Conservation (phyloP, 2,113 vertebrate species). For the Cyprinus carpio region DNA sequence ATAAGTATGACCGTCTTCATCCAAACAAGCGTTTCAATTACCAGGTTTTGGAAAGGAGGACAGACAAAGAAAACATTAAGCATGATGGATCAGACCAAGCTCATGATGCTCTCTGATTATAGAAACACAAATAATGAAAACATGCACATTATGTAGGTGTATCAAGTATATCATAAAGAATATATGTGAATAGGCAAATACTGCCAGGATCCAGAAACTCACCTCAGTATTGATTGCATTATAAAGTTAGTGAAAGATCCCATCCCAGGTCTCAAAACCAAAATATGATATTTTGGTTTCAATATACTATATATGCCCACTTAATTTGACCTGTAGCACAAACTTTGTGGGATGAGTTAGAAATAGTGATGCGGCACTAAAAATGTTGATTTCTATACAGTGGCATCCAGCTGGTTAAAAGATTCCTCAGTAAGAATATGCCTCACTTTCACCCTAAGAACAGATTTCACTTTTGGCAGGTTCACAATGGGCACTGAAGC, state of each 20-base stretch:
- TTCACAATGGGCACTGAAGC: constrained; percentile 37
- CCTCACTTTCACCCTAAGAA: constrained; percentile 9
- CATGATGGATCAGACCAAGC: neutral
- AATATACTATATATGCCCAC: no score
- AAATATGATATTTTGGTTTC: neutral
- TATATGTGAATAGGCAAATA: no score
- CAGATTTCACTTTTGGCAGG: constrained; percentile 27
- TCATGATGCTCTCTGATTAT: neutral
- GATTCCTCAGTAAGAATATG: constrained; percentile 7
- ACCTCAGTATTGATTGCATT: neutral
- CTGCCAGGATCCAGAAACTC: no score
- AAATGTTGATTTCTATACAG: neutral
- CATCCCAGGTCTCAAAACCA: no score
- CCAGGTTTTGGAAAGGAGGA: no score
- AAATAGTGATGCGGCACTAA: neutral
- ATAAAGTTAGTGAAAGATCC: neutral
- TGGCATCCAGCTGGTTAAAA: constrained; percentile 8
- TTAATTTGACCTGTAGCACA: neutral
- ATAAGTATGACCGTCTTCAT: neutral
- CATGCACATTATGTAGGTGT: neutral
- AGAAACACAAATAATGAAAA: neutral
- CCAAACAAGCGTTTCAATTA: neutral
- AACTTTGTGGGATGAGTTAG: neutral
- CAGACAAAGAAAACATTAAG: neutral
- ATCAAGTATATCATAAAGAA: no score